Evolutionary conservation across 1,140 invertebrate species (phyloP), one percentile per base, ranked within the genome.

Genomic region (Plutomurus gul): DNA sequence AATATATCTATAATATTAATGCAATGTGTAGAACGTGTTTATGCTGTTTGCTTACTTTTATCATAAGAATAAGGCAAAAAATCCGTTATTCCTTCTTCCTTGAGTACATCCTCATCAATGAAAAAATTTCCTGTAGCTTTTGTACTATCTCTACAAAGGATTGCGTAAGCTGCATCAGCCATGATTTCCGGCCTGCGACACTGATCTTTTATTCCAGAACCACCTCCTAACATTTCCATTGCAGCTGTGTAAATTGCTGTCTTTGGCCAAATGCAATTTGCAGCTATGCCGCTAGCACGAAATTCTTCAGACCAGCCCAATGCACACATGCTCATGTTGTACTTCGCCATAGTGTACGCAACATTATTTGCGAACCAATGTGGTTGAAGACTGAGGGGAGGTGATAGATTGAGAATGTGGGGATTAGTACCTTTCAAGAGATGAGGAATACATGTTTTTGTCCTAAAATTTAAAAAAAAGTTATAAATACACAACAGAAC

Each of bases 261-360:
- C 87, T 88, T 80, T 1, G 97, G 97, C 98, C 98, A 99, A 0
- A 99, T 88, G 4, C 97, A 95, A 88, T 99, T 99, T 0, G 99
- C 96, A 46, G 93, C 96, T 82, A 99, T 93, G 70, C 92, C 92
- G 76, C 92, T 89, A 8, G 89, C 86, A 84, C 90, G 92, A 81
- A 98, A 94, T 88, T 99, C 98, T 82, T 94, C 94, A 46, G 95
- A 89, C 96, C 99, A 98, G 43, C 98, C 97, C 13, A 99, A 88
- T 1, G 95, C 96, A 87, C 96, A 99, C 95, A 99, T 96, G 0
- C 96, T 98, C 98, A 99, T 99, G 20, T 97, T 97, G 86, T 97
- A 99, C 85, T 99, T 99, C 1, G 97, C 94, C 91, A 99, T 98
- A 0, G 97, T 99, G 86, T 99, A 99, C 0, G 96, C 96, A 70